Conservation (phyloP, 2,888 invertebrate genomes). For the Pasiphila rectangulata region DNA sequence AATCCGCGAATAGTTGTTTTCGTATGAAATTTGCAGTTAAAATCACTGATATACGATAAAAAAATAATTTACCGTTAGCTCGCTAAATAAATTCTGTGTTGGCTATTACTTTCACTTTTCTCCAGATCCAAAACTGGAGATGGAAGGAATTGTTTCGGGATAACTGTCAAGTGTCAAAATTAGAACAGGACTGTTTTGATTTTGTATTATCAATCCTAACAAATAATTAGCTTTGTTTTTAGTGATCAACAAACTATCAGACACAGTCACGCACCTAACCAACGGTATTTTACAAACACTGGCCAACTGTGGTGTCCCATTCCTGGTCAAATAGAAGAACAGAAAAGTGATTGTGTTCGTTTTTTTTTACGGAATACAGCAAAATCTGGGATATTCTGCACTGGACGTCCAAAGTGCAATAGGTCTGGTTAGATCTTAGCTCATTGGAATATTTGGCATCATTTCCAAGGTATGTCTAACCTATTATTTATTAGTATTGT, state of each 20-base stretch:
- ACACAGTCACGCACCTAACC: neutral
- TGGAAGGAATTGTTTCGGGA: slow-evolving; percentile 6
- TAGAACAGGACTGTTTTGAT: slow-evolving; percentile 16
- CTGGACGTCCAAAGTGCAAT: slow-evolving; percentile 23
- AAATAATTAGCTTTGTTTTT: slow-evolving; percentile 11
- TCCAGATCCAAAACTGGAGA: neutral
- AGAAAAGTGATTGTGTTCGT: slow-evolving; percentile 1
- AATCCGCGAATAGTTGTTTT: no score
- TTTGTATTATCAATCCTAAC: neutral
- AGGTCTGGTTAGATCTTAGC: neutral
- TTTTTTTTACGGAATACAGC: neutral
- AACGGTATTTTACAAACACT: slow-evolving; percentile 3
- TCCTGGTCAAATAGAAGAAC: no score
- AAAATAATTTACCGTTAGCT: no score
- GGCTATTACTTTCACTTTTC: slow-evolving; percentile 6
- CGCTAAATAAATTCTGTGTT: no score
- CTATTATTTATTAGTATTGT: neutral
- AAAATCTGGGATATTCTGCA: neutral
- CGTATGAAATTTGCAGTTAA: no score
- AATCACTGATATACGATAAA: no score
- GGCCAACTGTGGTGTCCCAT: no score
- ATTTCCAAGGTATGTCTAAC: slow-evolving; percentile 26
- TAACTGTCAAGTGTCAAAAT: slow-evolving; percentile 15
- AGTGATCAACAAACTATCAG: neutral
- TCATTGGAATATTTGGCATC: slow-evolving; percentile 21